Evolutionary conservation across 2,888 invertebrate genomes (phyloP).

Genomic region (Callinectes sapidus): DNA sequence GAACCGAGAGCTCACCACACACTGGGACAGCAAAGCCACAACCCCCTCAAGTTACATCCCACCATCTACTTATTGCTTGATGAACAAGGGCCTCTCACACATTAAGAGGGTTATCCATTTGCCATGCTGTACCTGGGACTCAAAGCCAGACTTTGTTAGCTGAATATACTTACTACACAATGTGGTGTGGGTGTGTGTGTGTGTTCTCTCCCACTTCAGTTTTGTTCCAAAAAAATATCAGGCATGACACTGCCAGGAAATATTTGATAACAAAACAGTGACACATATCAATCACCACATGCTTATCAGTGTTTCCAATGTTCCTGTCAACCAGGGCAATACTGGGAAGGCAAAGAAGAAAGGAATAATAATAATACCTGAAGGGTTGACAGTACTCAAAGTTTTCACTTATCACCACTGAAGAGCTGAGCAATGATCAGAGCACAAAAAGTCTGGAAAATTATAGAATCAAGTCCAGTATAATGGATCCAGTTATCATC

Average conservation of each 20-base stretch:
- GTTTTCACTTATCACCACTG: constrained; percentile 6
- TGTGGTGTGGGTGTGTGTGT: background rate
- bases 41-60: too few relatives aligned
- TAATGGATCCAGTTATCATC: constrained; percentile 8
- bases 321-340: background rate
- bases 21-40: too few relatives aligned
- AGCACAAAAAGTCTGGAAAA: background rate
- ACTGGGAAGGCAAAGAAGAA: background rate
- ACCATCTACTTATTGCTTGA: too few relatives aligned
- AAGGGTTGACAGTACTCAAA: background rate
- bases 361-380: background rate
- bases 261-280: background rate
- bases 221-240: background rate
- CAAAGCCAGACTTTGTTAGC: too few relatives aligned
- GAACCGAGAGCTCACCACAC: too few relatives aligned
- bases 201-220: background rate
- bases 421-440: constrained; percentile 18
- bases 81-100: too few relatives aligned
- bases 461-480: constrained; percentile 7
- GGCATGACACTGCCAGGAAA: background rate
- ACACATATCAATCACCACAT: background rate
- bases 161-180: too few relatives aligned
- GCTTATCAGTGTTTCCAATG: background rate
- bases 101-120: too few relatives aligned
- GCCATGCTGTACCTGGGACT: too few relatives aligned